phyloP scores from a whole-genome alignment of 2,113 vertebrate species.

The Pycnonotus jocosus region DNA sequence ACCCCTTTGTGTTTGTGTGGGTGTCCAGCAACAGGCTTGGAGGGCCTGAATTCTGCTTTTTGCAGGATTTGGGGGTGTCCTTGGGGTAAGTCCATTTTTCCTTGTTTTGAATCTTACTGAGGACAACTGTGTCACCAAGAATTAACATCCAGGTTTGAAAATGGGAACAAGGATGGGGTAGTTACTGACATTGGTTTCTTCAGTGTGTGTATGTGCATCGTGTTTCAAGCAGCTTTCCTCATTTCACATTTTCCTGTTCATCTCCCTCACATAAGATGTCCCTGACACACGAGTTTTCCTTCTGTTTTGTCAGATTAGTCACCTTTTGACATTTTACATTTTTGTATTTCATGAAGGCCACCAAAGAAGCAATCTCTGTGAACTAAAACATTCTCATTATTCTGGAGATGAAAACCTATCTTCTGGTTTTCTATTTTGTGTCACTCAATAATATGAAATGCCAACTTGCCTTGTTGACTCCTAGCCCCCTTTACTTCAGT shows the following conservation, averaged over 20 bases:
- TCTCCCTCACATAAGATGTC: not conserved
- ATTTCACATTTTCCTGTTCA: not conserved
- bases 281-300: not conserved
- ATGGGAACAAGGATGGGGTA: not conserved
- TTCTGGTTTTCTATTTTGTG: not conserved
- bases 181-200: not conserved
- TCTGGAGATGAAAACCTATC: not conserved
- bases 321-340: not conserved
- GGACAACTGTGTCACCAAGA: fast-evolving
- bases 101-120: not conserved
- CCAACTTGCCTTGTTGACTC: not conserved
- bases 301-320: not conserved
- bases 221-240: not conserved
- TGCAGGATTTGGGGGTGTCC: not conserved
- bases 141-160: not conserved
- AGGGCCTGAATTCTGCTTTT: not conserved
- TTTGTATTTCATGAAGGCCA: not conserved
- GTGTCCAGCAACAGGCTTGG: not conserved
- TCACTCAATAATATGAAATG: not conserved
- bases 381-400: not conserved
- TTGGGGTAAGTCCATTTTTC: not conserved
- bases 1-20: fast-evolving
- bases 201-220: fast-evolving
- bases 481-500: not conserved
- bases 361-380: not conserved